phyloP scores from a whole-genome alignment of 2,797 vertebrate species.

The Catostomus latipinnis region DNA sequence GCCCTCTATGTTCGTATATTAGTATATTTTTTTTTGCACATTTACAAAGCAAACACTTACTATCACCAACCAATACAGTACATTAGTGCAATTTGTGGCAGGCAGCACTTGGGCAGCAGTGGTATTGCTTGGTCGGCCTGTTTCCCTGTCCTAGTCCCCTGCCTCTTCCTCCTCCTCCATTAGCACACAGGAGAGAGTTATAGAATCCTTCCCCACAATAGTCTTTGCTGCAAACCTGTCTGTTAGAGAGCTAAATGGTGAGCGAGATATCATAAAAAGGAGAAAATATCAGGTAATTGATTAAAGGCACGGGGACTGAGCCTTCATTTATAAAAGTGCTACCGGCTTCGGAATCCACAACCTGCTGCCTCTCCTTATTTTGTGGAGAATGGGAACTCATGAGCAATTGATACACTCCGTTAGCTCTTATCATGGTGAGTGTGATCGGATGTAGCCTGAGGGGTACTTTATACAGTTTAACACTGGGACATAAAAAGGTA shows the following conservation, averaged over 20 bases:
- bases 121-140: background rate
- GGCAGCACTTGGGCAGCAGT: conserved; percentile 7
- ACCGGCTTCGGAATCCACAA: conserved; percentile 80
- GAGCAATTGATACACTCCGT: conserved; percentile 90
- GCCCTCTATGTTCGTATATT: too few relatives aligned
- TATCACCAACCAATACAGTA: background rate
- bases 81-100: background rate
- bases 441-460: conserved; percentile 85
- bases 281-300: conserved; percentile 85
- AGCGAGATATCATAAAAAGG: conserved; percentile 70
- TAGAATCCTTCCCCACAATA: conserved; percentile 56
- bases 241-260: conserved; percentile 79
- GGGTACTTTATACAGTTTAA: conserved; percentile 87
- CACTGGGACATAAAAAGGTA: conserved; percentile 83
- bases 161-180: conserved; percentile 50
- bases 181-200: conserved; percentile 51
- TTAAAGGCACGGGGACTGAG: conserved; percentile 81
- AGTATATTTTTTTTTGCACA: too few relatives aligned
- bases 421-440: conserved; percentile 85
- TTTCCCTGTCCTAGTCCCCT: conserved; percentile 33
- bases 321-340: conserved; percentile 83
- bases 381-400: conserved; percentile 86
- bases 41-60: background rate
- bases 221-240: conserved; percentile 71
- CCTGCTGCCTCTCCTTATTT: conserved; percentile 84